phyloP scores from a whole-genome alignment of 2,888 invertebrate species.

The Chymomyza procnemis region DNA sequence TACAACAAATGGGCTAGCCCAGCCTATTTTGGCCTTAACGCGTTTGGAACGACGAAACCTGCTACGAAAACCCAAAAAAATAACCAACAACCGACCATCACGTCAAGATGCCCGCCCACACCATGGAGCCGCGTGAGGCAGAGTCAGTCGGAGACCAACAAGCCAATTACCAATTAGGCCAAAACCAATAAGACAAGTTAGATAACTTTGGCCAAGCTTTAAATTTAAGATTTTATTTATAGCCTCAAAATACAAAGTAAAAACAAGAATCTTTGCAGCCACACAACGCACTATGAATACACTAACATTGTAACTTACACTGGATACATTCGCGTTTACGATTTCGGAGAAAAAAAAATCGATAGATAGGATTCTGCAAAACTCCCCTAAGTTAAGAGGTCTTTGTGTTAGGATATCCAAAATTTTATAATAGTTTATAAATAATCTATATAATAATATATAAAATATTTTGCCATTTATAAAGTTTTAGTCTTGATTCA shows the following conservation, averaged over 20 bases:
- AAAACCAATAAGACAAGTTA: constrained; percentile 11
- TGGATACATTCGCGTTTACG: too few species aligned
- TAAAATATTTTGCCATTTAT: too few species aligned
- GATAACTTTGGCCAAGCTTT: not conserved
- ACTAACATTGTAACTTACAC: not conserved
- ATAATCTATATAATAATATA: too few species aligned
- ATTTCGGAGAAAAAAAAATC: too few species aligned
- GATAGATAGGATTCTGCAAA: too few species aligned
- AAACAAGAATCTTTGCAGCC: not conserved
- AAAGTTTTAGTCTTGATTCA: too few species aligned
- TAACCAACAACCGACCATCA: not conserved
- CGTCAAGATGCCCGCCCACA: not conserved
- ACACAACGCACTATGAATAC: not conserved
- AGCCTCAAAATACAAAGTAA: not conserved
- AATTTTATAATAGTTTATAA: too few species aligned
- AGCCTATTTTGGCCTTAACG: not conserved
- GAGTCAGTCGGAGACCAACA: constrained; percentile 6
- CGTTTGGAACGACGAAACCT: not conserved
- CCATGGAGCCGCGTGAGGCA: not conserved
- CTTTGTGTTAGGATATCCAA: too few species aligned
- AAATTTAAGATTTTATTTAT: not conserved
- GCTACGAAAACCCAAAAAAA: not conserved
- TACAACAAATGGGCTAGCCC: not conserved
- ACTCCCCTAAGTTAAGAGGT: too few species aligned
- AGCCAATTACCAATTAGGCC: constrained; percentile 33